Evolutionary conservation across 2,797 vertebrate species (phyloP).

Genomic region (Melanogrammus aeglefinus): DNA sequence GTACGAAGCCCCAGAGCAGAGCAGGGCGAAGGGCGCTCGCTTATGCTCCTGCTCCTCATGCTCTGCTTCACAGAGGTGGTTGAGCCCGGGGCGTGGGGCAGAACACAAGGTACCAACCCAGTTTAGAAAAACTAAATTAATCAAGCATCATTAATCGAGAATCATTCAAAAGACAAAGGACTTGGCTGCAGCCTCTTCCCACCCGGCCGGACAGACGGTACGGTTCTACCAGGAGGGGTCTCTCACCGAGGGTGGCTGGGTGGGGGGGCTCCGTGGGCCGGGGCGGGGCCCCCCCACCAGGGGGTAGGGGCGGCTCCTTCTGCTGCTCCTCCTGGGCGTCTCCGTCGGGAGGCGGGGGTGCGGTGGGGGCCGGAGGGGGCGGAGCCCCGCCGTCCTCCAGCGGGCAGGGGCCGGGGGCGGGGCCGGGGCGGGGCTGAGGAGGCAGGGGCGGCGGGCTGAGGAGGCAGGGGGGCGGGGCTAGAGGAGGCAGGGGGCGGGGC

Average conservation of each 20-base stretch:
- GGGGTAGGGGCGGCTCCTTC: conserved; percentile 48
- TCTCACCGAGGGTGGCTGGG: conserved; percentile 58
- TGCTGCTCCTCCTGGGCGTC: conserved; percentile 59
- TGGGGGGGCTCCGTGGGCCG: conserved; percentile 37
- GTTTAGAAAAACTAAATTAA: background rate
- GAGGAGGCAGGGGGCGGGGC: too few species aligned
- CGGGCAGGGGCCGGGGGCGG: conserved; percentile 49
- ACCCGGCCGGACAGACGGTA: background rate
- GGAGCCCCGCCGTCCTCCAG: conserved; percentile 60
- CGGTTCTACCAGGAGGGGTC: background rate
- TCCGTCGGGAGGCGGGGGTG: conserved; percentile 60
- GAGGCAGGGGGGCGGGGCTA: too few species aligned
- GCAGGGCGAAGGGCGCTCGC: too few species aligned
- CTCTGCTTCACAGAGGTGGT: background rate
- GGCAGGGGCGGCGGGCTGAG: too few species aligned
- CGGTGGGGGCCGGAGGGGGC: conserved; percentile 49
- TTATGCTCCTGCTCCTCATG: too few species aligned
- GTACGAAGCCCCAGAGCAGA: too few species aligned
- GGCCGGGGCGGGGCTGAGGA: conserved; percentile 32
- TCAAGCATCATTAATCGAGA: too few species aligned
- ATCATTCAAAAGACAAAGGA: background rate
- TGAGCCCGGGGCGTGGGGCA: background rate
- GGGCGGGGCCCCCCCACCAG: conserved; percentile 43
- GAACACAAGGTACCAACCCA: background rate
- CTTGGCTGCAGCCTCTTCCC: background rate